Evolutionary conservation across 2,113 vertebrate genomes (phyloP).

Genomic region (Petrocephalus microphthalmus): DNA sequence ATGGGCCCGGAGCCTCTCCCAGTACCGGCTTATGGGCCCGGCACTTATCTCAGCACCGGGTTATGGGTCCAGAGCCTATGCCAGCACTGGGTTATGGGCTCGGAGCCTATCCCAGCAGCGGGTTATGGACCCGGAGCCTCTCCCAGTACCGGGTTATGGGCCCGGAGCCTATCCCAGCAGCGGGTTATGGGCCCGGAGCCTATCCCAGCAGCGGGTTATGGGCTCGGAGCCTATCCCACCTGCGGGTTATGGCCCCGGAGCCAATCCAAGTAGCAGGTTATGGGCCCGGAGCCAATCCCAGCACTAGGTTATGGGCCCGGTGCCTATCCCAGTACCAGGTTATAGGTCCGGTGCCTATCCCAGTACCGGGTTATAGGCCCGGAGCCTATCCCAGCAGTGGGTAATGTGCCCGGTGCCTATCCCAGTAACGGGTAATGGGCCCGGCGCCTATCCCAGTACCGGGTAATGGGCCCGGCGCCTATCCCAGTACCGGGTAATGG

Average conservation of each 20-base stretch:
- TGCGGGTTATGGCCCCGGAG: too few species aligned
- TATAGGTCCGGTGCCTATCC: neutral
- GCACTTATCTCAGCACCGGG: too few species aligned
- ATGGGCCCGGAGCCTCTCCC: too few species aligned
- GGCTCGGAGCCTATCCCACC: neutral
- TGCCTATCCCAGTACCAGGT: neutral
- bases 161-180: neutral
- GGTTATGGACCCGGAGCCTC: too few species aligned
- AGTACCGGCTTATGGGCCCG: too few species aligned
- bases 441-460: neutral
- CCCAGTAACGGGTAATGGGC: neutral
- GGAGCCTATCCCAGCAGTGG: neutral
- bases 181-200: too few species aligned
- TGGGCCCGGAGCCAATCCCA: neutral
- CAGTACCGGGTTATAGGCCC: neutral
- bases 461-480: too few species aligned
- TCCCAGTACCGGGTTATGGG: neutral
- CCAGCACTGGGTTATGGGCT: neutral
- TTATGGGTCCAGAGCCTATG: too few species aligned
- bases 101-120: neutral
- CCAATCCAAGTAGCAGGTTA: neutral
- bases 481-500: neutral
- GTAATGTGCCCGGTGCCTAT: too few species aligned
- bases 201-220: neutral
- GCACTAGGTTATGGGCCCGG: neutral